A percentile compares a stretch with the other conserved stretches of the same genome.
Conservation (phyloP, 2,113 vertebrate species). For the Grammomys dolichurus region DNA sequence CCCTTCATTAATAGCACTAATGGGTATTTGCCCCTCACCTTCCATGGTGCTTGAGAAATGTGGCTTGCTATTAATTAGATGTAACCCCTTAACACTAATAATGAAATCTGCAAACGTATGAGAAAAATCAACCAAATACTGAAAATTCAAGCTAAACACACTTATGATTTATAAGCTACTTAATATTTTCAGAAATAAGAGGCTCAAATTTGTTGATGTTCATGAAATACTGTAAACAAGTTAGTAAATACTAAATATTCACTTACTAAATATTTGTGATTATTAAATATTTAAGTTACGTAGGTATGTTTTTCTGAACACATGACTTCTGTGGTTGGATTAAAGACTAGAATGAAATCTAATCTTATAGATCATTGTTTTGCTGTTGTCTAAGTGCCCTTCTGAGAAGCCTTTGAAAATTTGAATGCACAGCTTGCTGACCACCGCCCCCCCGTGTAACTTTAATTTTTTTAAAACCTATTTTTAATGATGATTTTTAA, state of each 20-base stretch:
- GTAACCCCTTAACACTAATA: not conserved
- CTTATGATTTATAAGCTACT: not conserved
- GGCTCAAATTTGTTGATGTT: not conserved
- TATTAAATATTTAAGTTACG: not conserved
- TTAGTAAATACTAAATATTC: constrained; percentile 9
- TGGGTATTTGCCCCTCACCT: not conserved
- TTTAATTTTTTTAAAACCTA: too few species aligned
- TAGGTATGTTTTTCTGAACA: constrained; percentile 38
- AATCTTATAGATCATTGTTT: not conserved
- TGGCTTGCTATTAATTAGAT: not conserved
- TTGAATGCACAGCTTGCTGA: not conserved
- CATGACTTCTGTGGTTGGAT: not conserved
- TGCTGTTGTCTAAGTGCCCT: not conserved
- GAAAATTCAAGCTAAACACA: constrained; percentile 24
- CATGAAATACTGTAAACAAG: constrained; percentile 38
- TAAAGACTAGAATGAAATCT: not conserved
- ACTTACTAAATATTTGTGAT: constrained; percentile 31
- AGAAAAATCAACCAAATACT: not conserved
- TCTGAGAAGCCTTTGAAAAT: not conserved
- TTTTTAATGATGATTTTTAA: too few species aligned
- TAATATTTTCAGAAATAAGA: constrained; percentile 57
- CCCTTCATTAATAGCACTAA: not conserved
- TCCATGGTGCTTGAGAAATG: not conserved
- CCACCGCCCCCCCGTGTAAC: not conserved
- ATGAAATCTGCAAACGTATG: not conserved